phyloP scores from a whole-genome alignment of 1,140 invertebrate genomes.

The Bradysia coprophila region DNA sequence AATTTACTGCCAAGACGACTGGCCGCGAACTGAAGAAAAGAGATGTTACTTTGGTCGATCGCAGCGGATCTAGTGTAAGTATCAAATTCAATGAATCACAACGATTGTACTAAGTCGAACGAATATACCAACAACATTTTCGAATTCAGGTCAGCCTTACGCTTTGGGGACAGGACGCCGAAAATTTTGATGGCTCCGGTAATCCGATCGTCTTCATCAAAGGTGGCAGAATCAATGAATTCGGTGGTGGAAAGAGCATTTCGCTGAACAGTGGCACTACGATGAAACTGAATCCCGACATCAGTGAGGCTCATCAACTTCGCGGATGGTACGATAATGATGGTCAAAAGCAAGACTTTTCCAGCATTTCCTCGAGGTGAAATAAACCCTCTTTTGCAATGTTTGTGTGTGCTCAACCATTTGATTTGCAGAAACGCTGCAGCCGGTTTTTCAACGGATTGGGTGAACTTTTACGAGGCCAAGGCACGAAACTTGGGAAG shows the following conservation, averaged over 20 bases:
- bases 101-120: too few relatives aligned
- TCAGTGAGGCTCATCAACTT: slow-evolving; percentile 67
- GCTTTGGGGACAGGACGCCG: slow-evolving; percentile 66
- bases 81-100: too few relatives aligned
- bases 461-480: slow-evolving; percentile 55
- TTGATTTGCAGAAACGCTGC: too few relatives aligned
- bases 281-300: slow-evolving; percentile 71
- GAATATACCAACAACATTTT: too few relatives aligned
- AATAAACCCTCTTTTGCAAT: too few relatives aligned
- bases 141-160: slow-evolving; percentile 40
- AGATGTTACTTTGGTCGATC: slow-evolving; percentile 76
- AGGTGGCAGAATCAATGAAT: slow-evolving; percentile 54
- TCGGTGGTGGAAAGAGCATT: slow-evolving; percentile 43
- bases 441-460: slow-evolving; percentile 28
- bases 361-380: slow-evolving; percentile 40
- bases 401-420: too few relatives aligned
- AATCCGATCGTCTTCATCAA: slow-evolving; percentile 74
- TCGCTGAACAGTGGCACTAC: slow-evolving; percentile 29
- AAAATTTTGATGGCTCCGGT: slow-evolving; percentile 55
- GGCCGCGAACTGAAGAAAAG: slow-evolving; percentile 77
- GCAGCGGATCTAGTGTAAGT: slow-evolving; percentile 52
- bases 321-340: slow-evolving; percentile 79
- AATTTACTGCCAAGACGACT: slow-evolving; percentile 49
- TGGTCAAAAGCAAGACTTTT: slow-evolving; percentile 36
- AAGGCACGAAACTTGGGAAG: slow-evolving; percentile 39